Percentiles rank a stretch among this genome's conserved stretches.
These are phyloP conservation scores for Diacarnus erythraeanus DNA, from an alignment of 37 sponge, comb jelly and placozoan species.

Conservation along the genomic window DNA sequence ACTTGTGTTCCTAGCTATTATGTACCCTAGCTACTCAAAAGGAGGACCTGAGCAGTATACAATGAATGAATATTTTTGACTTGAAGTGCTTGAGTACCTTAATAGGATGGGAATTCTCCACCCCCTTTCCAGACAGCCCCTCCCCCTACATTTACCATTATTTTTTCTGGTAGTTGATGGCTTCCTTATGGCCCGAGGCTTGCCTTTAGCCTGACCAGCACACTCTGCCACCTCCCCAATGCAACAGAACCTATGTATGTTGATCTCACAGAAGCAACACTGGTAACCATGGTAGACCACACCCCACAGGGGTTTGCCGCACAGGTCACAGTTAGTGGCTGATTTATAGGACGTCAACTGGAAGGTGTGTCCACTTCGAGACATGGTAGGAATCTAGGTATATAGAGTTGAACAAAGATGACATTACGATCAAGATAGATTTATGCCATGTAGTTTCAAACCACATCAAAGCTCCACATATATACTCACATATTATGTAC, in stretches of 20 bases:
- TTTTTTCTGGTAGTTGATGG: not conserved
- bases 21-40: no score
- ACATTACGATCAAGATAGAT: no score
- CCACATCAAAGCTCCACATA: no score
- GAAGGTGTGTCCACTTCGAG: constrained; percentile 57
- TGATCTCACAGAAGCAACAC: constrained; percentile 56
- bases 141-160: not conserved
- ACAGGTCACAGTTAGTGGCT: constrained; percentile 60
- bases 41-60: no score
- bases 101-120: not conserved
- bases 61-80: no score
- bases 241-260: constrained; percentile 58
- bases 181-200: not conserved
- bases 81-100: not conserved
- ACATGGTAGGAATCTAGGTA: not conserved
- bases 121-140: not conserved
- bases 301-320: constrained; percentile 69
- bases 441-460: no score
- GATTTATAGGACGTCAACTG: constrained; percentile 40
- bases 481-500: no score
- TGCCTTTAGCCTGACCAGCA: constrained; percentile 1
- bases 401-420: not conserved
- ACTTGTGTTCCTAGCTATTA: no score
- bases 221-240: constrained; percentile 18
- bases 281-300: constrained; percentile 77